A percentile compares a stretch with the other conserved stretches of the same genome.
phyloP scores from a whole-genome alignment of 2,113 vertebrate genomes.

The Nansenia antarctica region DNA sequence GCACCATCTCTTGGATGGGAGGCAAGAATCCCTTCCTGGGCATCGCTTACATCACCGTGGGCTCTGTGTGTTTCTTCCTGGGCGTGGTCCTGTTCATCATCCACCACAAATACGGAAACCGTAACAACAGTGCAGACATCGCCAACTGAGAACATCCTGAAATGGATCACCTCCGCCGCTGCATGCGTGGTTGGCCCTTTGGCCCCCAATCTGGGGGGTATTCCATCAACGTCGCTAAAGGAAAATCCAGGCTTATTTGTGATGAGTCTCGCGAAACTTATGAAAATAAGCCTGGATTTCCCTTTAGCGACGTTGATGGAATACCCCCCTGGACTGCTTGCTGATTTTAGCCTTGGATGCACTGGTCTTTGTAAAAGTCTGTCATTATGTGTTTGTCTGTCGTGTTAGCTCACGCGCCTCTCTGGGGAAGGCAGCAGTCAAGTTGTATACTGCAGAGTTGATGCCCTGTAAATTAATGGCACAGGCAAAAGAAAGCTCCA shows the following conservation, averaged over 20 bases:
- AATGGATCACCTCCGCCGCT: conserved; percentile 3
- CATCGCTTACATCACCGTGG: conserved; percentile 96
- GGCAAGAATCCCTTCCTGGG: conserved; percentile 98
- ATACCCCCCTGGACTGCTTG: conserved; percentile 59
- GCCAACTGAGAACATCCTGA: conserved; percentile 74
- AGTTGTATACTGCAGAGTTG: conserved; percentile 10
- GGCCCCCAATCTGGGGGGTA: conserved; percentile 7
- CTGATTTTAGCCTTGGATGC: conserved; percentile 53
- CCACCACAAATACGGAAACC: conserved; percentile 96
- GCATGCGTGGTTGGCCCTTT: conserved; percentile 37
- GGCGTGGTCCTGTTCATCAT: conserved; percentile 93
- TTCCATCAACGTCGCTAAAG: too few species aligned
- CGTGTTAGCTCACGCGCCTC: not conserved
- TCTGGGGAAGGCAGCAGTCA: not conserved
- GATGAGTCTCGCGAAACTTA: too few species aligned
- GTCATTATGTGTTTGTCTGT: conserved; percentile 29
- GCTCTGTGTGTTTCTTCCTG: conserved; percentile 95
- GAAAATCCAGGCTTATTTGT: too few species aligned
- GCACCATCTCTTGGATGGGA: conserved; percentile 99
- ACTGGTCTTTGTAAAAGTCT: conserved; percentile 48
- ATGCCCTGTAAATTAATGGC: conserved; percentile 2
- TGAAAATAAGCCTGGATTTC: too few species aligned
- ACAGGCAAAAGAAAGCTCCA: conserved; percentile 16
- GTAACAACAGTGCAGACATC: conserved; percentile 91
- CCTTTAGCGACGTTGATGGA: too few species aligned